phyloP scores from a whole-genome alignment of 2,113 vertebrate species.

The Stigmatopora argus region DNA sequence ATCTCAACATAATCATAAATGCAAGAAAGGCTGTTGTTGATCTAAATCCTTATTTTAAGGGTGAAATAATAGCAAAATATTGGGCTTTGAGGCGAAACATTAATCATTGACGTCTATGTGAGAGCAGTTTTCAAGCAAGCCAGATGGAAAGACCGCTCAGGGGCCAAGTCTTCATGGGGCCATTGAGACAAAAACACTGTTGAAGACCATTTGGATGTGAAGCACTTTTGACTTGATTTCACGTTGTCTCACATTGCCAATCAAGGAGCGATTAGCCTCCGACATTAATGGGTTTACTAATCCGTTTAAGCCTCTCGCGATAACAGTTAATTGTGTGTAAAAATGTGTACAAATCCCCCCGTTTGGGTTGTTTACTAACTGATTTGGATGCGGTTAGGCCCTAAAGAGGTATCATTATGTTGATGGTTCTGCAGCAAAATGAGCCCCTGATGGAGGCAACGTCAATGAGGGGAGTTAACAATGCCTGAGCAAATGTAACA shows the following conservation, averaged over 20 bases:
- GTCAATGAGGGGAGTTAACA: constrained; percentile 57
- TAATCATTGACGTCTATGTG: constrained; percentile 39
- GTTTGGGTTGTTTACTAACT: constrained; percentile 74
- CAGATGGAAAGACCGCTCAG: constrained; percentile 33
- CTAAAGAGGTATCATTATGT: constrained; percentile 72
- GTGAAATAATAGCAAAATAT: constrained; percentile 28
- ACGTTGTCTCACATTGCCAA: constrained; percentile 71
- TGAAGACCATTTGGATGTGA: constrained; percentile 67
- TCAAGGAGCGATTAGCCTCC: constrained; percentile 71
- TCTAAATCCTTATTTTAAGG: constrained; percentile 19
- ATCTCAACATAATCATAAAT: constrained; percentile 17
- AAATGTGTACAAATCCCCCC: constrained; percentile 74
- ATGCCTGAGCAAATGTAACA: constrained; percentile 47
- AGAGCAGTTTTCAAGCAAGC: constrained; percentile 24
- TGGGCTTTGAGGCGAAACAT: constrained; percentile 28
- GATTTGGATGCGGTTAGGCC: constrained; percentile 74
- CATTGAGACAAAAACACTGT: constrained; percentile 35
- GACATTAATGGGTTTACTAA: constrained; percentile 74
- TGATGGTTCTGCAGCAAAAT: constrained; percentile 69
- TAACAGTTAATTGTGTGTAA: constrained; percentile 77
- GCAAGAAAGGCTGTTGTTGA: constrained; percentile 2
- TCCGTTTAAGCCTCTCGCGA: constrained; percentile 70
- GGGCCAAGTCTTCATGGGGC: constrained; percentile 37
- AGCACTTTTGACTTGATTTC: constrained; percentile 54
- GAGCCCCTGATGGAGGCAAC: constrained; percentile 66